These are phyloP conservation scores for Stigmatopora nigra DNA, from an alignment of 2,113 vertebrate genomes.

Conservation along the genomic window DNA sequence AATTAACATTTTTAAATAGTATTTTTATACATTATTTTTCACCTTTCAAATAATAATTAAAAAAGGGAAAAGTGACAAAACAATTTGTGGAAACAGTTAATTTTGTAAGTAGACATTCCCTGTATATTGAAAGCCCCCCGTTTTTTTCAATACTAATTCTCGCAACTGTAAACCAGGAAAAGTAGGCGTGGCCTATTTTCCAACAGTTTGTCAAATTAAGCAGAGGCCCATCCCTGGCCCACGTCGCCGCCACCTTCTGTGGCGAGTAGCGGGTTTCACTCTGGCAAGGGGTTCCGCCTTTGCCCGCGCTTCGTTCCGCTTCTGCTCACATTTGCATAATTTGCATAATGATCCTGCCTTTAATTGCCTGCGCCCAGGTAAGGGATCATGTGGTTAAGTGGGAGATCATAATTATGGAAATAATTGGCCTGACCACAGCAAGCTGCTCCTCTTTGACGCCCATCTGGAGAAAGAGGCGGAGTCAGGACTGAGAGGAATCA, in stretches of 20 bases:
- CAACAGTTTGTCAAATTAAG: not conserved
- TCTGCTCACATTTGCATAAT: conserved; percentile 89
- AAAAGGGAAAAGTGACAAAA: no score
- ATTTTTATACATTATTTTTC: no score
- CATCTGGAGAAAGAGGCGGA: conserved; percentile 71
- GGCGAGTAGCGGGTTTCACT: not conserved
- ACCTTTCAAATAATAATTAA: no score
- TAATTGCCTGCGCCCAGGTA: conserved; percentile 95
- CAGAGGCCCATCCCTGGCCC: no score
- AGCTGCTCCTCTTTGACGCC: conserved; percentile 88
- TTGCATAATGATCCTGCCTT: conserved; percentile 91
- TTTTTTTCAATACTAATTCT: no score
- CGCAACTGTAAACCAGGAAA: not conserved
- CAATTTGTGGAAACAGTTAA: no score
- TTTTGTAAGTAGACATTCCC: no score
- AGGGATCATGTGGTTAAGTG: conserved; percentile 99
- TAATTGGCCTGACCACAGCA: conserved; percentile 96
- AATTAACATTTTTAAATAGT: no score
- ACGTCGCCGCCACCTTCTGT: conserved; percentile 19
- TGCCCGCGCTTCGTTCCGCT: conserved; percentile 66
- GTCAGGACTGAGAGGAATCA: conserved; percentile 13
- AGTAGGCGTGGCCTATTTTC: not conserved
- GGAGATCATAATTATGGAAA: conserved; percentile 99
- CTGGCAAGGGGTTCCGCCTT: not conserved
- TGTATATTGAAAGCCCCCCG: no score